phyloP scores from a whole-genome alignment of 23 tunicate genomes.

The Halocynthia roretzi region DNA sequence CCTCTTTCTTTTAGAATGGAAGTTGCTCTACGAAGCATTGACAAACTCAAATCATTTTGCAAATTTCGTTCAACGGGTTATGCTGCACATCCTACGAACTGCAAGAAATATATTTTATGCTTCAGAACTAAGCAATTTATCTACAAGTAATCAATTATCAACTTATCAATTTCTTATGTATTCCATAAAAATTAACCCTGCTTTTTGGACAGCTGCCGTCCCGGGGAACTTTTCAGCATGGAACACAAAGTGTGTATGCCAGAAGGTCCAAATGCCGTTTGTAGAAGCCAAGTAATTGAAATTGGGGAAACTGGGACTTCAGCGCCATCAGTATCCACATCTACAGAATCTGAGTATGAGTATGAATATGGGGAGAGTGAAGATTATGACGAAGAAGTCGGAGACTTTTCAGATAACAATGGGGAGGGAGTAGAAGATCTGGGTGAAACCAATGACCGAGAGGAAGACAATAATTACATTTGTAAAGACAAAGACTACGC shows the following conservation, averaged over 20 bases:
- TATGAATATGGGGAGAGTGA: neutral
- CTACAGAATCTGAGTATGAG: neutral
- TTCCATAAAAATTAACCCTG: neutral
- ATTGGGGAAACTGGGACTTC: neutral
- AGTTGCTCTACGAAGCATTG: neutral
- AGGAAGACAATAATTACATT: neutral
- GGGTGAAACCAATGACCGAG: neutral
- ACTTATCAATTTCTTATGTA: neutral
- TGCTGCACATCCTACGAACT: neutral
- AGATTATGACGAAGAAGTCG: neutral
- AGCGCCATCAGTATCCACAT: neutral
- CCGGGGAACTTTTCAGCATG: neutral
- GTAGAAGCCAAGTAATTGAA: neutral
- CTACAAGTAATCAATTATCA: neutral
- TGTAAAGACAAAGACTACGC: neutral
- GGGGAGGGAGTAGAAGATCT: neutral
- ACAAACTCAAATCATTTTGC: neutral
- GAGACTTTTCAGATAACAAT: neutral
- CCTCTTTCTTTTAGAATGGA: neutral
- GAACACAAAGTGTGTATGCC: neutral
- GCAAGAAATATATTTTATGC: conserved; percentile 2
- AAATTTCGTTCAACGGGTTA: neutral
- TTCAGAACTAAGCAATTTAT: neutral
- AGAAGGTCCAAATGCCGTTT: neutral
- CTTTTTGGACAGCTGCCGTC: neutral